Evolutionary conservation across 2,797 vertebrate species (phyloP), one percentile per base, ranked within the genome.

Genomic region (Sebastes variabilis): DNA sequence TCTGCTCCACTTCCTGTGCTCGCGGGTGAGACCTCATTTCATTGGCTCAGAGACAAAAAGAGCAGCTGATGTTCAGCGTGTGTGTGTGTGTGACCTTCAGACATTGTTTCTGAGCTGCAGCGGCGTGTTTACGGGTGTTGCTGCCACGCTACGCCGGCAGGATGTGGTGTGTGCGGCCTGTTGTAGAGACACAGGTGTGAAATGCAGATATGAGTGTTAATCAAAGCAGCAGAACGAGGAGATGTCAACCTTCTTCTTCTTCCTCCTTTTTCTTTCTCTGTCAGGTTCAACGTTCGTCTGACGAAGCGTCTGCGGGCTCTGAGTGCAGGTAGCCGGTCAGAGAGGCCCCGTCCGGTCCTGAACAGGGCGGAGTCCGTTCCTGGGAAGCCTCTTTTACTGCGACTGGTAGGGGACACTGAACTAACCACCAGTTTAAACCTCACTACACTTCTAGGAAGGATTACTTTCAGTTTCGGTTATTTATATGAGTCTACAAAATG

Each of bases 1-100:
- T 99, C 96, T 99, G 98, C 92, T 98, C 98, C 80, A 97, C 97
- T 81, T 97, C 98, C 75, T 99, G 98, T 92, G 97, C 97, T 27
- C 97, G 97, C 91, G 97, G 98, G 98, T 99, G 96, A 92, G 92
- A 6, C 58, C 22, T 3, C 11, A 6, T 67, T 16, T 66, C 22
- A 55, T 30, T 74, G 73, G 60, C 77, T 69, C 8, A 2, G 7
- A 56, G 5, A 0, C 14, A 30, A 13, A 60, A 27, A 49, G 27
- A 49, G 27, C 5, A 0, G 55, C 32, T 24, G 8, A 4, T n/a
- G 60, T 10, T 1, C 34, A 42, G 38, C 5, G 2, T 4, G 49
- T 14, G 2, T n/a, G 59, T 38, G 36, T 38, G 36, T 38, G 36
- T 38, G 36, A 78, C 71, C 34, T 66, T 9, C 1, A 68, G 32